Conservation (phyloP, 2,113 vertebrate species). For the Oriolus oriolus region DNA sequence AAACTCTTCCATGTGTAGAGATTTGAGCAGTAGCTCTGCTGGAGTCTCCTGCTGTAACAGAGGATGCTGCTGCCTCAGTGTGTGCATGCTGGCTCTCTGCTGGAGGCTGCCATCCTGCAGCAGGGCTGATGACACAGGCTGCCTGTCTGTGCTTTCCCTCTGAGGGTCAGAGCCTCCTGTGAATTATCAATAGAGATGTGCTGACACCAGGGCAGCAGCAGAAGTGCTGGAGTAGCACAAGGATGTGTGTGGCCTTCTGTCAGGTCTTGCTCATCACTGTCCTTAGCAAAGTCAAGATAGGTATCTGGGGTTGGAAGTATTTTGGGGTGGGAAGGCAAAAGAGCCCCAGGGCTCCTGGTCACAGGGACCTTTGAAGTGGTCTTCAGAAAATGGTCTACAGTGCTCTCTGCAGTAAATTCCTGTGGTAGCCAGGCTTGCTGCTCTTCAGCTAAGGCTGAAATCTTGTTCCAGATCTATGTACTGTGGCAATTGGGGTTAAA, state of each 20-base stretch:
- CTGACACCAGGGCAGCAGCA: neutral
- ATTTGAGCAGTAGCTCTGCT: neutral
- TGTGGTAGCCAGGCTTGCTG: neutral
- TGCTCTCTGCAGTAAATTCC: neutral
- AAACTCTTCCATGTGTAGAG: rapidly evolving
- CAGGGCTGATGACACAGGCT: neutral
- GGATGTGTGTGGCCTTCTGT: rapidly evolving
- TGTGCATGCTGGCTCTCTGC: neutral
- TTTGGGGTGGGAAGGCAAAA: neutral
- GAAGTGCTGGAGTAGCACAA: neutral
- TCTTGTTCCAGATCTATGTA: neutral
- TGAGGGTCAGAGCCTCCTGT: neutral
- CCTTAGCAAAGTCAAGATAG: neutral
- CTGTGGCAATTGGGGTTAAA: rapidly evolving
- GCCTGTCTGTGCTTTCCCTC: neutral
- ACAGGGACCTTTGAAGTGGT: rapidly evolving
- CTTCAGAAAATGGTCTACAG: neutral
- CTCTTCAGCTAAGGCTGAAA: neutral
- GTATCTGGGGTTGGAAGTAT: neutral
- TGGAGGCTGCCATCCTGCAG: neutral
- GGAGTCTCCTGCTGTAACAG: neutral
- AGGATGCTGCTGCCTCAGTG: neutral
- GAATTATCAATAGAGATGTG: neutral
- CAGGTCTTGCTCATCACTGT: rapidly evolving
- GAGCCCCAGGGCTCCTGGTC: neutral